Conservation (phyloP, 2,113 vertebrate species). For the Crocuta crocuta region DNA sequence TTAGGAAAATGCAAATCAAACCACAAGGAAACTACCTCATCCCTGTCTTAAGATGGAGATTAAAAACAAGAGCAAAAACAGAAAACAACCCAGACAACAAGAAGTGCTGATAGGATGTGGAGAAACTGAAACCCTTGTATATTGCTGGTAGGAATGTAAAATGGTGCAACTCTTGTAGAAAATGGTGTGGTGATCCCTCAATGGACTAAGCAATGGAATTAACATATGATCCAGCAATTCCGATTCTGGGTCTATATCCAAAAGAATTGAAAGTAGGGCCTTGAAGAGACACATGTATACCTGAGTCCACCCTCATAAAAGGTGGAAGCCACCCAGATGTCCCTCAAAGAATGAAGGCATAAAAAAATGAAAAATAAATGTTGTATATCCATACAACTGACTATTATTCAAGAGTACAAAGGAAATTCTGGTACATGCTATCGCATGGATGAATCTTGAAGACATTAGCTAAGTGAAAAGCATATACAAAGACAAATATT, state of each 20-base stretch:
- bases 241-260: not conserved
- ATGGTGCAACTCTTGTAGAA: not conserved
- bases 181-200: not conserved
- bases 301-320: not conserved
- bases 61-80: not conserved
- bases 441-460: not conserved
- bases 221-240: not conserved
- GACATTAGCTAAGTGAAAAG: not conserved
- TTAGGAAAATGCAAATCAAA: slow-evolving; percentile 31
- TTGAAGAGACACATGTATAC: not conserved
- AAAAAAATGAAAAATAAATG: slow-evolving; percentile 26
- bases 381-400: not conserved
- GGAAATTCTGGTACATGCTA: not conserved
- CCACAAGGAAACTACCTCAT: not conserved
- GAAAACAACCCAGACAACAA: not conserved
- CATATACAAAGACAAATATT: slow-evolving; percentile 17
- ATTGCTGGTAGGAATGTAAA: not conserved
- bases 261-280: not conserved
- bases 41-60: not conserved
- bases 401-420: not conserved
- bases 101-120: not conserved
- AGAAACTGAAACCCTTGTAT: not conserved
- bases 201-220: not conserved
- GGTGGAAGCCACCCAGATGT: not conserved
- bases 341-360: not conserved